Percentiles rank a stretch among this genome's conserved stretches.
Evolutionary conservation across 2,113 vertebrate genomes (phyloP).

Genomic region (Pandion haliaetus): DNA sequence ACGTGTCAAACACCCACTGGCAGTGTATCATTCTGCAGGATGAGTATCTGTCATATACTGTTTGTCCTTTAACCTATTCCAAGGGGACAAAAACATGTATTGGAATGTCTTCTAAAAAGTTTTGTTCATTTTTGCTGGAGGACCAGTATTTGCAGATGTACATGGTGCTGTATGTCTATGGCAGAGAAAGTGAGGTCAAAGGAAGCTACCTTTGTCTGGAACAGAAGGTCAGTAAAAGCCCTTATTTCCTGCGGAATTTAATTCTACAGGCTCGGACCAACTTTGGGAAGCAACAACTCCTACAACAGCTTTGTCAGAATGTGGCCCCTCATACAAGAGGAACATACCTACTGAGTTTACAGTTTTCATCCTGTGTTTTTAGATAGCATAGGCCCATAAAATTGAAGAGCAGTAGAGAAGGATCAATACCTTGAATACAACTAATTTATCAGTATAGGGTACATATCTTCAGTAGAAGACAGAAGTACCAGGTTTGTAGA

Average conservation of each 20-base stretch:
- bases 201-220: background rate
- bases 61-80: background rate
- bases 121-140: background rate
- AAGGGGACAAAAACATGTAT: background rate
- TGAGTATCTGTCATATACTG: background rate
- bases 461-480: background rate
- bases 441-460: background rate
- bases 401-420: background rate
- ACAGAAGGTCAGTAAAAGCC: background rate
- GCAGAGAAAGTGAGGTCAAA: background rate
- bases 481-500: background rate
- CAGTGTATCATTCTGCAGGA: background rate
- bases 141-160: background rate
- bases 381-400: background rate
- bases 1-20: background rate
- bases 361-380: background rate
- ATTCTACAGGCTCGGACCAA: background rate
- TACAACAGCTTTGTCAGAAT: background rate
- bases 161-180: background rate
- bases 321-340: background rate
- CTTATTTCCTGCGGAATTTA: background rate
- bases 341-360: background rate
- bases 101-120: background rate
- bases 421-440: background rate
- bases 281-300: background rate